phyloP scores from a whole-genome alignment of 2,888 invertebrate species.

The Clusia tigrina region DNA sequence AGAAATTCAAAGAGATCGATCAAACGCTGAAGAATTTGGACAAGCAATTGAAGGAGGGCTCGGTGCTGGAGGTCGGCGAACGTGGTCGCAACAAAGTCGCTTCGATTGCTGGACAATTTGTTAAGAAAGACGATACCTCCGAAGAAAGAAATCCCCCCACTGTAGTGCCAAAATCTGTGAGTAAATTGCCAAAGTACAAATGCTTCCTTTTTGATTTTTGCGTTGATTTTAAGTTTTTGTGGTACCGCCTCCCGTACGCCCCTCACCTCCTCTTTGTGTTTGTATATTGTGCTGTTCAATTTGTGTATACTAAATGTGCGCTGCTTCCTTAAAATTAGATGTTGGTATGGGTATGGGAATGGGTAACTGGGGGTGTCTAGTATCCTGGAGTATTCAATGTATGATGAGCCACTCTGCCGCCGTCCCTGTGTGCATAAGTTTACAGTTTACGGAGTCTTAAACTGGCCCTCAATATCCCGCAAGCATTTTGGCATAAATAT shows the following conservation, averaged over 20 bases:
- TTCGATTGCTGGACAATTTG: constrained; percentile 83
- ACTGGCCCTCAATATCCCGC: no score
- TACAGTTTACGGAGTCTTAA: no score
- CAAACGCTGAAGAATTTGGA: constrained; percentile 75
- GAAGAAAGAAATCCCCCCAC: constrained; percentile 60
- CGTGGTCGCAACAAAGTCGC: constrained; percentile 81
- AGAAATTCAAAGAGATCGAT: constrained; percentile 78
- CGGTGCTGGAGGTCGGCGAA: constrained; percentile 71
- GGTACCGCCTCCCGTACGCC: background rate
- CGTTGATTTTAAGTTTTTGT: constrained; percentile 12
- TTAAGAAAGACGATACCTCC: constrained; percentile 62
- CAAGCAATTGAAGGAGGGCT: constrained; percentile 80
- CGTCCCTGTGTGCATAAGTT: no score
- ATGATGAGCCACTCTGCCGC: no score
- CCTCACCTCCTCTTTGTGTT: background rate
- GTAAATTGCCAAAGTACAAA: constrained; percentile 49
- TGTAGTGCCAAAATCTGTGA: constrained; percentile 64
- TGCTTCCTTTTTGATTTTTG: constrained; percentile 28
- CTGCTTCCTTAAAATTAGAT: no score
- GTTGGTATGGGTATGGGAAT: no score
- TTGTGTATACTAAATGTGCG: no score
- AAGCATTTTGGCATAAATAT: no score
- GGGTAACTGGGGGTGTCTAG: no score
- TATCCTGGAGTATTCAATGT: no score
- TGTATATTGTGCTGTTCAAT: background rate